Percentiles rank a stretch among this genome's conserved stretches.
phyloP scores from a whole-genome alignment of 2,888 invertebrate species.

The Leptothorax acervorum region DNA sequence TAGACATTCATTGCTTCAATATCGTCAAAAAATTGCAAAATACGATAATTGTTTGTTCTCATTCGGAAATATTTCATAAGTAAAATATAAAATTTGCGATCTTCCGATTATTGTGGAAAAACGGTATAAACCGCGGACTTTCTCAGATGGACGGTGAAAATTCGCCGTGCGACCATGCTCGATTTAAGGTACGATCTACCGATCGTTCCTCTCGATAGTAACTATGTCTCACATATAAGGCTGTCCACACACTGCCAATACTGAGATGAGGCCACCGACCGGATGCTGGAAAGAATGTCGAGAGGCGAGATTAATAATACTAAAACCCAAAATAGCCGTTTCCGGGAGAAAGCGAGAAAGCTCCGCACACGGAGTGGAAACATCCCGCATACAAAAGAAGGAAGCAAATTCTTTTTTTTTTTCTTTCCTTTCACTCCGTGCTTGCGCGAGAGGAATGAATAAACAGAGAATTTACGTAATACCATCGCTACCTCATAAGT shows the following conservation, averaged over 20 bases:
- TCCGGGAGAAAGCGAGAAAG: slow-evolving; percentile 26
- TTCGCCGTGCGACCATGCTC: slow-evolving; percentile 27
- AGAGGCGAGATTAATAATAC: slow-evolving; percentile 77
- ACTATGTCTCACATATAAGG: slow-evolving; percentile 39
- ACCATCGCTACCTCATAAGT: slow-evolving; percentile 76
- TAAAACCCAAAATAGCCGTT: slow-evolving; percentile 82
- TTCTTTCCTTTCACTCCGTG: slow-evolving; percentile 51
- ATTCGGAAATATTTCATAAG: background rate
- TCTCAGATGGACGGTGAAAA: background rate
- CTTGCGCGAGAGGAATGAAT: slow-evolving; percentile 15
- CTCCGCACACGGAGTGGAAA: slow-evolving; percentile 34
- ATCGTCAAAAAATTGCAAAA: background rate
- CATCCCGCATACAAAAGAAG: background rate
- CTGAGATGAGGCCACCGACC: slow-evolving; percentile 46
- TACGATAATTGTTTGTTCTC: background rate
- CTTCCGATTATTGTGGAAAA: background rate
- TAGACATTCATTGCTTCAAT: background rate
- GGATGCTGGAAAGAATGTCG: slow-evolving; percentile 49
- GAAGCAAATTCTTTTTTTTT: slow-evolving; percentile 36
- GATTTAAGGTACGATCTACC: slow-evolving; percentile 17
- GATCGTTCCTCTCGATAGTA: slow-evolving; percentile 40
- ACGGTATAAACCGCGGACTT: background rate
- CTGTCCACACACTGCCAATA: slow-evolving; percentile 65
- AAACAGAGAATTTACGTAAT: slow-evolving; percentile 46
- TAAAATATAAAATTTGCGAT: background rate